A percentile compares a stretch with the other conserved stretches of the same genome.
Conservation (phyloP, 53 echinoderm and acorn worm species). For the Echinarachnius parma region DNA sequence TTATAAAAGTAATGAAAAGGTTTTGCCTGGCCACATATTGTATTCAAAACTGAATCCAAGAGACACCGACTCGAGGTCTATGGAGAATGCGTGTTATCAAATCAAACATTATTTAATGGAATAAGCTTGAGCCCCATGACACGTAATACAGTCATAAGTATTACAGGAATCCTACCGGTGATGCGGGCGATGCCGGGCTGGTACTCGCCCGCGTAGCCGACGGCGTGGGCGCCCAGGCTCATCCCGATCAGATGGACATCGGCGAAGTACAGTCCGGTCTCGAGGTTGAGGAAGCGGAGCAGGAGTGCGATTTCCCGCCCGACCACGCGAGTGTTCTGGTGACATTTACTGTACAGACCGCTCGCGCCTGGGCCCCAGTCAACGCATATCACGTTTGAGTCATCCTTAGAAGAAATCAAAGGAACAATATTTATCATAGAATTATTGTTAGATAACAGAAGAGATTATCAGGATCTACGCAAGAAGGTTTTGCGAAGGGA, state of each 20-base stretch:
- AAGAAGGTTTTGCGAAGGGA: too few species aligned
- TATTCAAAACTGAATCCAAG: too few species aligned
- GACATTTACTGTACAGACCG: constrained; percentile 66
- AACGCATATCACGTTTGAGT: constrained; percentile 71
- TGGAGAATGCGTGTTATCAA: too few species aligned
- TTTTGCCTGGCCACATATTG: too few species aligned
- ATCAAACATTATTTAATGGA: too few species aligned
- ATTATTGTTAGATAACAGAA: too few species aligned
- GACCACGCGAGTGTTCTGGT: constrained; percentile 83
- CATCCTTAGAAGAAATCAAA: constrained; percentile 57
- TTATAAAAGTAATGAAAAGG: too few species aligned
- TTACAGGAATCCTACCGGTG: constrained; percentile 70
- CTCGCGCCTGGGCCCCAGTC: constrained; percentile 81
- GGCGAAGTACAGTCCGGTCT: constrained; percentile 31
- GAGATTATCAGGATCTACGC: too few species aligned
- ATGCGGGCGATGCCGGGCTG: constrained; percentile 69
- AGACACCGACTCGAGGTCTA: too few species aligned
- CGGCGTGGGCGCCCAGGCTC: constrained; percentile 85
- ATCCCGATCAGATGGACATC: constrained; percentile 72
- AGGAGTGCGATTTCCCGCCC: constrained; percentile 67
- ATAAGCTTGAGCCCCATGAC: too few species aligned
- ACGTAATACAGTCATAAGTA: too few species aligned
- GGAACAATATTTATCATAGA: too few species aligned
- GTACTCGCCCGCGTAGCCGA: constrained; percentile 78
- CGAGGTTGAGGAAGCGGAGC: constrained; percentile 37